These are phyloP conservation scores for Stigmatopora argus DNA, from an alignment of 2,113 vertebrate species.

Conservation along the genomic window DNA sequence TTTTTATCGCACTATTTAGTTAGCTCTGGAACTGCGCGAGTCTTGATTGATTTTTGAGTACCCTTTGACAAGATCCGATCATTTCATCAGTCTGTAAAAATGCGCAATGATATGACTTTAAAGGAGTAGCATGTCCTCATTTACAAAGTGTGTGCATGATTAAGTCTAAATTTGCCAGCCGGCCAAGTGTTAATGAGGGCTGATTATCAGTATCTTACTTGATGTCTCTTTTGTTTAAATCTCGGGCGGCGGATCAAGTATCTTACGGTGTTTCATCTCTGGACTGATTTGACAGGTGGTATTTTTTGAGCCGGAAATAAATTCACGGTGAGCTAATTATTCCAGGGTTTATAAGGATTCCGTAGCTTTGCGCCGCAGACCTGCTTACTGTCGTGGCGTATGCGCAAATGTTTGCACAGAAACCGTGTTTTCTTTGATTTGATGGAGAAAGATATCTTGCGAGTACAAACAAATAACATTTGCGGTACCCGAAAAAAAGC, in stretches of 20 bases:
- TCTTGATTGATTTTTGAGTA: no score
- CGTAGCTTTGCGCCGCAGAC: slow-evolving; percentile 45
- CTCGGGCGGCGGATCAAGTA: background rate
- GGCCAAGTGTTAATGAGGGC: background rate
- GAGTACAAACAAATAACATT: slow-evolving; percentile 53
- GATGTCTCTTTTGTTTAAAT: slow-evolving; percentile 29
- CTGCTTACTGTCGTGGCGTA: slow-evolving; percentile 44
- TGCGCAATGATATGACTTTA: no score
- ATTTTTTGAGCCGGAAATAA: slow-evolving; percentile 44
- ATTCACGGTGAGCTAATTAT: slow-evolving; percentile 62
- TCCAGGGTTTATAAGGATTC: slow-evolving; percentile 47
- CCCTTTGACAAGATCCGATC: no score
- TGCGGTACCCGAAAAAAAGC: slow-evolving; percentile 41
- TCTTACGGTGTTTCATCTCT: slow-evolving; percentile 35
- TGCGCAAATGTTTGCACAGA: slow-evolving; percentile 66
- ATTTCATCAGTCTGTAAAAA: no score
- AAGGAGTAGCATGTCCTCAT: no score
- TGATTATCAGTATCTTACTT: slow-evolving; percentile 3
- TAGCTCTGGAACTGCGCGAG: no score
- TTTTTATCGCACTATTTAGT: no score
- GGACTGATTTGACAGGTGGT: slow-evolving; percentile 52
- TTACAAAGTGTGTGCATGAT: no score
- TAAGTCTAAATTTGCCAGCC: background rate
- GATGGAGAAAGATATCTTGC: slow-evolving; percentile 59
- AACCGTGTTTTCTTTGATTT: slow-evolving; percentile 64